phyloP scores from a whole-genome alignment of 1,140 invertebrate species.

The Rhopalosiphum padi region DNA sequence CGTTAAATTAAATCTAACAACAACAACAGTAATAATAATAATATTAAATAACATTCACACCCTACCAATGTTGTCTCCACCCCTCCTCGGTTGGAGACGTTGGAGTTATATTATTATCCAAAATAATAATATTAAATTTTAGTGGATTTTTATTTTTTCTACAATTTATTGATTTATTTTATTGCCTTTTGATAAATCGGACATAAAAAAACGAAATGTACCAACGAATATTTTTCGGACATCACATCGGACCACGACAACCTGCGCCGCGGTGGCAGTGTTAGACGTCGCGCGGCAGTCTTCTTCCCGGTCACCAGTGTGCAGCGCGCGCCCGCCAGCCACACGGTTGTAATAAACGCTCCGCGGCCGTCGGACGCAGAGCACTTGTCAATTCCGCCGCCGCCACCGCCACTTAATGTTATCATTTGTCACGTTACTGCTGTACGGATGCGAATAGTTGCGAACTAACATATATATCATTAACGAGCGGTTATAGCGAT shows the following conservation, averaged over 20 bases:
- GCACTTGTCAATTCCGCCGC: neutral
- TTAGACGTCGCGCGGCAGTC: neutral
- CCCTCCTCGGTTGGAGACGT: too few relatives aligned
- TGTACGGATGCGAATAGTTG: neutral
- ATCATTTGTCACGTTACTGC: neutral
- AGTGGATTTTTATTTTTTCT: neutral
- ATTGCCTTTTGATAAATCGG: neutral
- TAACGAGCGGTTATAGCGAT: neutral
- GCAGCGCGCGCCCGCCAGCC: neutral
- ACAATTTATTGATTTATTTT: neutral
- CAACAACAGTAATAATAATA: neutral
- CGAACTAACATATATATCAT: neutral
- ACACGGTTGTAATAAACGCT: neutral
- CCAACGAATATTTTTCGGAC: neutral
- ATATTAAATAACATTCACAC: neutral
- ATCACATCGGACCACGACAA: neutral
- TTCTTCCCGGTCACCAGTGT: constrained; percentile 2
- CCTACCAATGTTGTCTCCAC: neutral
- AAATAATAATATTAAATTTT: neutral
- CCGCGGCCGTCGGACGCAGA: neutral
- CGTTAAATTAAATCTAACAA: neutral
- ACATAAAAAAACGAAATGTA: neutral
- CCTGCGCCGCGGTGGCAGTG: neutral
- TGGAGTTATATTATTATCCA: neutral
- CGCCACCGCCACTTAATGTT: neutral